Evolutionary conservation across 2,888 invertebrate species (phyloP), one percentile per base, ranked within the genome.

Genomic region (Cacoxenus indagator): DNA sequence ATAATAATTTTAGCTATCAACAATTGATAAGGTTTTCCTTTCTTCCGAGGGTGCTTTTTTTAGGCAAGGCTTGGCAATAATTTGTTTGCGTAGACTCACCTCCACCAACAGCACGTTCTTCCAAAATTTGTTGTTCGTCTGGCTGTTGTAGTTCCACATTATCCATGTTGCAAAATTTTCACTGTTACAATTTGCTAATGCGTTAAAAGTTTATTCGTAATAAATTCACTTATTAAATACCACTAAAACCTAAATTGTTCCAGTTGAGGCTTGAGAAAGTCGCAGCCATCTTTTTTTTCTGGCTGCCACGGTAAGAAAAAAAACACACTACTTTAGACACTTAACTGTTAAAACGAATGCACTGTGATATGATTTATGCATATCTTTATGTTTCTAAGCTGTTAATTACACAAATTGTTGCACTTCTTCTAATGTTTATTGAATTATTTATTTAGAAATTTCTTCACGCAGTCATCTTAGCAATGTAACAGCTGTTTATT

Each of bases 401-500:
- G 9, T 9, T 31, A 31, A 31, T 31, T 31, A 31, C 0, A 9
- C 9, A 31, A 31, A 31, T 31, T 5, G 5, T 31, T 31, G 6
- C 9, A 48, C 19, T 48, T 48, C 48, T 48, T 48, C 19, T n/a
- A 48, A 19, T 48, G 3, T 48, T 43, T 43, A 43, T 43, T 43
- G 14, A 9, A 5, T 43, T 43, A 43, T n/a, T 43, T 67, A 57
- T 72, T 65, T 31, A 22, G 55, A 17, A 57, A 54, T 69, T 17
- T 37, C 14, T 61, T 51, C 24, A 67, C 11, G 27, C 48, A 65
- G 43, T 17, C 54, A 45, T 4, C 22, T n/a, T n/a, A n/a, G n/a
- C 37, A 59, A 67, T 24, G 19, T 46, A 69, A 64, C 79, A 80
- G 79, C 79, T 80, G 79, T 71, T 81, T 77, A 79, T 80, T 80